Evolutionary conservation across 1,140 invertebrate species (phyloP), one percentile per base, ranked within the genome.

Genomic region (Luehdorfia chinensis): DNA sequence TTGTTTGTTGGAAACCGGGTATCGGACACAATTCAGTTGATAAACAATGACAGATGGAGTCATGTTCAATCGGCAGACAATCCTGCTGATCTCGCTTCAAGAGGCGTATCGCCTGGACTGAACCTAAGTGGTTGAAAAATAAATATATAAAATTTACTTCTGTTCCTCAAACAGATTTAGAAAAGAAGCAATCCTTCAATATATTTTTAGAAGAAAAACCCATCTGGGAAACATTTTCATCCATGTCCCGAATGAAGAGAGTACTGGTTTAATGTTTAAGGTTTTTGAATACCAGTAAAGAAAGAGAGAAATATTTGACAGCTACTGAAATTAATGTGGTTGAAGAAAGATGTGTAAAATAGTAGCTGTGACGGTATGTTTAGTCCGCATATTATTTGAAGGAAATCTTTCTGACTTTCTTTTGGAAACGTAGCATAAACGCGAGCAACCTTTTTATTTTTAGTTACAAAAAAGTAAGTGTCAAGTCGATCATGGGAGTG

Each of bases 11-110:
- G n/a, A n/a, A n/a, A n/a, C n/a, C n/a, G 71, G 63, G 0, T 87
- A 84, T 47, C 69, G 75, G 3, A 71, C 68, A 1, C 87, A 87
- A 66, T 69, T 41, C 47, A 50, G 16, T 41, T 57, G 4, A 61
- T 60, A 4, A 19, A 31, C 23, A 27, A 13, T 15, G 14, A 11
- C 25, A 32, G 47, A 28, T 58, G 55, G 50, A 12, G 37, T 19
- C 46, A 32, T 33, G 7, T 49, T 2, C 6, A 5, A 11, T 45
- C 49, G 4, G 7, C 2, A 4, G 13, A 52, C n/a, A 49, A 52
- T 41, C n/a, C 50, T 4, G 33, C 45, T 6, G 50, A 50, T 44
- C 18, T 13, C 6, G 46, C 49, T 7, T 52, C 46, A 9, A 9
- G 55, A 18, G 50, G 49, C 28, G 12, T 45, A 1, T 37, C 19